Evolutionary conservation across 2,113 vertebrate species (phyloP), one percentile per base, ranked within the genome.

Genomic region (Gymnocephalus cernua): DNA sequence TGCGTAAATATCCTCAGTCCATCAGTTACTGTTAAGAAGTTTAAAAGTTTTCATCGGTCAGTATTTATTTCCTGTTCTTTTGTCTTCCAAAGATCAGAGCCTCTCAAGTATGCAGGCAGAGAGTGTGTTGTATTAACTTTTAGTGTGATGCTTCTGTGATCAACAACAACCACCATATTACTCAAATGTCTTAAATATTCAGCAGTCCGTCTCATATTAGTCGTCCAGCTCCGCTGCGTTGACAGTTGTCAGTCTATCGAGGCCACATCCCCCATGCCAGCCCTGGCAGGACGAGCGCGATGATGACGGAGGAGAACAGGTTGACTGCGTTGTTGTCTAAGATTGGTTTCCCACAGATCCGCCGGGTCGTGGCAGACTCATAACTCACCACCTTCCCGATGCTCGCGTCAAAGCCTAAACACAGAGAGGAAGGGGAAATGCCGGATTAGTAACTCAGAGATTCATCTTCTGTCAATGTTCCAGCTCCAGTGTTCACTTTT

Each of bases 291-390:
- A 96, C 18, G 44, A 99, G 94, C 3, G 98, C 98, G 16, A 97
- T 68, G 13, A 99, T 86, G 23, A 99, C 87, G 1, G 96, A 96
- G 78, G 98, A 98, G 91, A 99, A 99, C 18, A 99, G 96, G 88
- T 99, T 99, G 16, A 99, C 97, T 0, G 96, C 94, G 0, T 99
- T 99, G 95, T 99, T 99, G 91, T 99, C 98, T 45, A 99, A 87
- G 85, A 99, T 97, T 12, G 97, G 96, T 77, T 97, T 99, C 50
- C 98, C 97, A 67, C 96, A 94, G 88, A 99, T 96, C 70, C 96
- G 77, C 84, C 85, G 95, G 35, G 95, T 94, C 15, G 94, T 95
- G 21, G 89, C 86, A 0, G 95, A 94, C 77, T 96, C 93, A 67
- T 95, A 95, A 64, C 87, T 95, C 81, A 99, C 97, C 87, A 99